phyloP scores from a whole-genome alignment of 2,888 invertebrate genomes.

The Pollenia angustigena region DNA sequence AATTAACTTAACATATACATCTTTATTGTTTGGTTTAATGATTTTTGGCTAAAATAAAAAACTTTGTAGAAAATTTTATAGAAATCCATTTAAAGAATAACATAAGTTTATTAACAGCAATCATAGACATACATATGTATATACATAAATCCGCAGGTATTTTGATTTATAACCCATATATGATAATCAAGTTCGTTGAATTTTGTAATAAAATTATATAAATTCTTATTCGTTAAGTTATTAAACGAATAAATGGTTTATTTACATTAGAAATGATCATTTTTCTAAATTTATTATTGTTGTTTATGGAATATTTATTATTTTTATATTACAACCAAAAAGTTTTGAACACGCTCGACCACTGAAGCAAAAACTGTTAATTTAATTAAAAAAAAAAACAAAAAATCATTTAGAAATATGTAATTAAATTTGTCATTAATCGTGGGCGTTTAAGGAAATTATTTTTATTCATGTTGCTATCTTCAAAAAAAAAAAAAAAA shows the following conservation, averaged over 20 bases:
- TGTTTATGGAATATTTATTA: not conserved
- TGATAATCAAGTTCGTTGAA: not conserved
- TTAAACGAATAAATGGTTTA: too few relatives aligned
- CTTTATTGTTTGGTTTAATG: conserved; percentile 41
- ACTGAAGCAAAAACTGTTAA: conserved; percentile 37
- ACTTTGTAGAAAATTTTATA: conserved; percentile 10
- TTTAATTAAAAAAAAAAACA: not conserved
- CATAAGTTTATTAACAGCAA: not conserved
- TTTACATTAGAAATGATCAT: too few relatives aligned
- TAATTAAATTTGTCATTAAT: conserved; percentile 44
- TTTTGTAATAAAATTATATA: not conserved
- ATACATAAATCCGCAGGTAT: not conserved
- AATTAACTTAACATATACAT: conserved; percentile 51
- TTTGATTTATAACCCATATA: not conserved
- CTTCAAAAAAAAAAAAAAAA: conserved; percentile 6
- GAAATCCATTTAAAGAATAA: conserved; percentile 35
- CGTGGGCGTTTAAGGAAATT: conserved; percentile 66
- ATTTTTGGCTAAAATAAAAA: conserved; percentile 38
- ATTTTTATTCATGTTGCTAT: conserved; percentile 34
- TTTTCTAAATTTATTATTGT: too few relatives aligned
- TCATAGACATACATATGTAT: not conserved
- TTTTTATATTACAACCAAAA: not conserved
- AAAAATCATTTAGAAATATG: conserved; percentile 7
- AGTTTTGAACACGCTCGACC: not conserved
- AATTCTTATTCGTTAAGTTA: too few relatives aligned